Conservation (phyloP, 2,113 vertebrate genomes). For the Macquaria australasica region DNA sequence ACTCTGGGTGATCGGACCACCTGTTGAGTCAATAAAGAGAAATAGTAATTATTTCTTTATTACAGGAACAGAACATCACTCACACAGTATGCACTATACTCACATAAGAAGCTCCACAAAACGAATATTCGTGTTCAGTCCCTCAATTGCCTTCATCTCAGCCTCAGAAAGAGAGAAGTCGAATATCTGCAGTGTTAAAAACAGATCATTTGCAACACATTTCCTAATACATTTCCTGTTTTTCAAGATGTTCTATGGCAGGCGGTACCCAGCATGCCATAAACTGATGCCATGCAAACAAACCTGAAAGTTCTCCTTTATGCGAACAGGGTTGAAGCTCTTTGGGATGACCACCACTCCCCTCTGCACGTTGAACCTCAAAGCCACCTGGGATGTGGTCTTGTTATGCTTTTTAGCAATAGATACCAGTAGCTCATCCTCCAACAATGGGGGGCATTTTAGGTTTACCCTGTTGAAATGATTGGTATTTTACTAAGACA, state of each 20-base stretch:
- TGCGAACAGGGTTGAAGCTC: constrained; percentile 88
- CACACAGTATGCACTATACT: constrained; percentile 73
- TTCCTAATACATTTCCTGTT: neutral
- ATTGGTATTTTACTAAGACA: neutral
- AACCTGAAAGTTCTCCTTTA: constrained; percentile 94
- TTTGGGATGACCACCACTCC: constrained; percentile 95
- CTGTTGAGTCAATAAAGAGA: constrained; percentile 58
- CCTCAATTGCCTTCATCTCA: constrained; percentile 90
- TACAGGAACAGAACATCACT: neutral
- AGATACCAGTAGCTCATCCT: constrained; percentile 75
- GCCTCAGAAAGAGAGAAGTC: constrained; percentile 91
- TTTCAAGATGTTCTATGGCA: neutral
- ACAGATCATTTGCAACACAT: neutral
- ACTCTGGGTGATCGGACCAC: constrained; percentile 84
- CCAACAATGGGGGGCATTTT: constrained; percentile 77
- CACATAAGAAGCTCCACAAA: constrained; percentile 92
- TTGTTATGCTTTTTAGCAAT: constrained; percentile 80
- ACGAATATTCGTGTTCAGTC: constrained; percentile 90
- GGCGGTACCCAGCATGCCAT: no score
- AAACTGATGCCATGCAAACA: neutral
- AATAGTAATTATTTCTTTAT: neutral
- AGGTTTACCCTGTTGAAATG: constrained; percentile 83
- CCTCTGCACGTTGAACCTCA: constrained; percentile 87
- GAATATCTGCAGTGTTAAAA: constrained; percentile 88
- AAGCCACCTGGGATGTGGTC: constrained; percentile 77